Evolutionary conservation across 2,888 invertebrate genomes (phyloP), one percentile per base, ranked within the genome.

Genomic region (Baronia brevicornis): DNA sequence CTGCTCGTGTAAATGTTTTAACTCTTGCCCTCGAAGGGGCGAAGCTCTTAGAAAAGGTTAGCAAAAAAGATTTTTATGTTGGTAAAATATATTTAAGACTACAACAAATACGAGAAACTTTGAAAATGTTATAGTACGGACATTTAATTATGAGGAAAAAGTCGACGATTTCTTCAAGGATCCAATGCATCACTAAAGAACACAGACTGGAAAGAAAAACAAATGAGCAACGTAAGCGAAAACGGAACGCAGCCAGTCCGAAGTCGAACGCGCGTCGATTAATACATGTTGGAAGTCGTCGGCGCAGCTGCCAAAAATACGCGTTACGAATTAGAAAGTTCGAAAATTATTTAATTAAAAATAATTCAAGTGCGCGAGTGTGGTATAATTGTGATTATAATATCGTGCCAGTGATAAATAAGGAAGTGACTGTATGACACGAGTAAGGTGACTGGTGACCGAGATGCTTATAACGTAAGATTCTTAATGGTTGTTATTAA

Each of bases 381-480:
- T 48, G 48, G 36, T 39, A 33, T 44, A 44, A 45, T 51, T 51
- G 43, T 48, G 47, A 51, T 51, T 39, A 42, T 40, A 41, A 60
- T 64, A 51, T 52, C 60, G 63, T 59, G 62, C 53, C 58, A 65
- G 73, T 68, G 73, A 55, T 55, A 71, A 71, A 55, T 55, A 71
- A 71, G 60, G 48, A 56, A 60, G 70, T 66, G 67, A 59, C 73
- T 75, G 66, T 54, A 71, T 75, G 69, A 57, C 47, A 65, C 57
- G 59, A 62, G 69, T 70, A 71, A 73, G 65, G 63, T 68, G 63
- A 65, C 48, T 28, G 56, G 55, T 52, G 55, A 41, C 38, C 54
- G 26, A 70, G 56, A 82, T 82, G 82, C 77, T 80, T 61, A 79
- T 80, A 78, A 75, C 78, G 82, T 82, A 56, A 79, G 80, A 77